phyloP scores from a whole-genome alignment of 2,888 invertebrate species.

The Luperina nickerlii region DNA sequence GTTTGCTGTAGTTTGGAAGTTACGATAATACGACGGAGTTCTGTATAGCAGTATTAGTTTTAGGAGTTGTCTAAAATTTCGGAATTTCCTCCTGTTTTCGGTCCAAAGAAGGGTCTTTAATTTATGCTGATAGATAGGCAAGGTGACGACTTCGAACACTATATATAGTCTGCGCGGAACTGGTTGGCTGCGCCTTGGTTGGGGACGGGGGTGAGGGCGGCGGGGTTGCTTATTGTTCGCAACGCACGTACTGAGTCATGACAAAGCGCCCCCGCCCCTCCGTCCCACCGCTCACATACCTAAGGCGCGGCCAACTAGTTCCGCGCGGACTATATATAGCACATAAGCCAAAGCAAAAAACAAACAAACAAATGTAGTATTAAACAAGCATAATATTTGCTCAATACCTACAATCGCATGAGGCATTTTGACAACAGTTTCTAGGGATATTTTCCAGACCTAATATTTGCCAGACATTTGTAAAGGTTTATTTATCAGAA shows the following conservation, averaged over 20 bases:
- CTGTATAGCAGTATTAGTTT: background rate
- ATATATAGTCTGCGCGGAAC: no score
- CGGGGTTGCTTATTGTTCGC: no score
- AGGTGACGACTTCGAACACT: no score
- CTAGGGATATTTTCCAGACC: background rate
- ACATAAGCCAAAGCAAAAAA: background rate
- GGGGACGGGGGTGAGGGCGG: no score
- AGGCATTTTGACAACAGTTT: background rate
- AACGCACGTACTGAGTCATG: no score
- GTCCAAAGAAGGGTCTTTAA: background rate
- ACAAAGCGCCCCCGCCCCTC: no score
- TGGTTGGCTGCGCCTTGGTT: no score
- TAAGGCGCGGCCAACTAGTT: no score
- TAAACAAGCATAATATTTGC: background rate
- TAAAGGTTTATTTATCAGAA: background rate
- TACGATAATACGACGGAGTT: background rate
- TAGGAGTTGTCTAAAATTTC: background rate
- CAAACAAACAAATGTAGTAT: no score
- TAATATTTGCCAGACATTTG: background rate
- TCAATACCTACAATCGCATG: slow-evolving; percentile 4
- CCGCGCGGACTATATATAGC: background rate
- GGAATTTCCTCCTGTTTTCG: background rate
- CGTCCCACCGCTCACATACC: no score
- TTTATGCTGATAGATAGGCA: background rate
- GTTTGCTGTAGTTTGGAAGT: slow-evolving; percentile 25